Evolutionary conservation across 92 coral and sea anemone genomes (phyloP).

Genomic region (Phenganax marumi): DNA sequence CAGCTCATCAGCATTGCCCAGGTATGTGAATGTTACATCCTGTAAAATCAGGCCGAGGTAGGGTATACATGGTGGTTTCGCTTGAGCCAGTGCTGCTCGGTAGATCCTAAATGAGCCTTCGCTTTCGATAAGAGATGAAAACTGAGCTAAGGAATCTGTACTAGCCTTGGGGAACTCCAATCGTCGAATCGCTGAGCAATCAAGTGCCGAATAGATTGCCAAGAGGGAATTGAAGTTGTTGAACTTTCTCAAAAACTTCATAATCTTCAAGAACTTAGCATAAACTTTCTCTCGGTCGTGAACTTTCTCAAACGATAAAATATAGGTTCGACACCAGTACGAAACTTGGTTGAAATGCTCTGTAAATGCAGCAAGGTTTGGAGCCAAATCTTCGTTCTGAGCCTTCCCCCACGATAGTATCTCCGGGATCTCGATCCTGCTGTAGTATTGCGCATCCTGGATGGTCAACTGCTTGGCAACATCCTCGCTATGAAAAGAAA

Average conservation of each 20-base stretch:
- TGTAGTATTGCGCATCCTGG: constrained; percentile 86
- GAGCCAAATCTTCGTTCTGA: constrained; percentile 86
- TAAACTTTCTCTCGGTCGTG: constrained; percentile 91
- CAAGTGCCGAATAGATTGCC: constrained; percentile 93
- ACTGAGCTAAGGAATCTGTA: constrained; percentile 85
- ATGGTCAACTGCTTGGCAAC: constrained; percentile 85
- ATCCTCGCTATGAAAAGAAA: constrained; percentile 81
- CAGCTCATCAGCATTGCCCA: constrained; percentile 91
- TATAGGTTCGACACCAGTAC: constrained; percentile 92
- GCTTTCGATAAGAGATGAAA: constrained; percentile 86
- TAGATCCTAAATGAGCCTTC: constrained; percentile 88
- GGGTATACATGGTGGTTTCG: constrained; percentile 91
- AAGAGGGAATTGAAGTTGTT: constrained; percentile 91
- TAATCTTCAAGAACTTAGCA: constrained; percentile 84
- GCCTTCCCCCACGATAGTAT: constrained; percentile 98
- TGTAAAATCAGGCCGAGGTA: constrained; percentile 96
- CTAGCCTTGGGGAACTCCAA: constrained; percentile 86
- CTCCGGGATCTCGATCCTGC: constrained; percentile 92
- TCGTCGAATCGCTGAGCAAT: constrained; percentile 92
- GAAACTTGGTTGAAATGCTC: constrained; percentile 98
- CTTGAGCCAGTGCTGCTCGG: constrained; percentile 78
- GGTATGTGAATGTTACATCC: constrained; percentile 95
- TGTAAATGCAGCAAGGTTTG: constrained; percentile 86
- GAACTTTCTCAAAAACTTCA: constrained; percentile 89
- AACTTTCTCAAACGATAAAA: constrained; percentile 86